Conservation (phyloP, 2,797 vertebrate species). For the Heteromormyrus szaboi region DNA sequence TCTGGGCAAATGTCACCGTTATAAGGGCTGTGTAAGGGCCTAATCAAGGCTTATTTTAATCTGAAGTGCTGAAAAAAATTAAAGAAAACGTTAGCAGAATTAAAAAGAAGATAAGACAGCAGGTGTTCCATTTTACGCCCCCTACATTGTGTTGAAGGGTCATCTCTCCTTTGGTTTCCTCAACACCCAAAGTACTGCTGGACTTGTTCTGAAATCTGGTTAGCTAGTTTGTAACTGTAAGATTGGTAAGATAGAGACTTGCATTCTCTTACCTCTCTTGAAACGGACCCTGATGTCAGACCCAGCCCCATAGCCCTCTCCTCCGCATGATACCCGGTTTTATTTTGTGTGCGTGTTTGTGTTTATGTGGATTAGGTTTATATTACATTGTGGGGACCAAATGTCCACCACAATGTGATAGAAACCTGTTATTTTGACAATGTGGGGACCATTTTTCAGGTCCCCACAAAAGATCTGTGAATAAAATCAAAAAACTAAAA, state of each 20-base stretch:
- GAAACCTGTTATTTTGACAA: not conserved
- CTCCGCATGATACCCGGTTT: not conserved
- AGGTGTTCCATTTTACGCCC: not conserved
- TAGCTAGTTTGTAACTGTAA: not conserved
- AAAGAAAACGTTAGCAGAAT: not conserved
- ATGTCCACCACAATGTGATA: not conserved
- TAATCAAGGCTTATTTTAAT: constrained; percentile 2
- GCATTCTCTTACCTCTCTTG: not conserved
- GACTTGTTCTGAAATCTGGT: not conserved
- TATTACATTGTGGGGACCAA: not conserved
- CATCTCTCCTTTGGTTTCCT: not conserved
- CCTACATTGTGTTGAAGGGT: not conserved
- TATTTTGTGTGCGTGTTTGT: not conserved
- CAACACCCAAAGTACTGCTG: not conserved
- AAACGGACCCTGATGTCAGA: not conserved
- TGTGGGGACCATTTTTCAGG: no score
- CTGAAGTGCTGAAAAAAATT: not conserved
- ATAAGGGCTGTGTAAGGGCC: not conserved
- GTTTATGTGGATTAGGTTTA: not conserved
- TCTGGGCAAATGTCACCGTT: not conserved
- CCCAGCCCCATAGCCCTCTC: not conserved
- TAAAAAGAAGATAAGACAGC: not conserved
- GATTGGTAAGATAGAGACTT: not conserved
- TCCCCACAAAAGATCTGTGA: no score
- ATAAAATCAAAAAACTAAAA: no score